Conservation (phyloP, 2,888 invertebrate species). For the Lysandra coridon region DNA sequence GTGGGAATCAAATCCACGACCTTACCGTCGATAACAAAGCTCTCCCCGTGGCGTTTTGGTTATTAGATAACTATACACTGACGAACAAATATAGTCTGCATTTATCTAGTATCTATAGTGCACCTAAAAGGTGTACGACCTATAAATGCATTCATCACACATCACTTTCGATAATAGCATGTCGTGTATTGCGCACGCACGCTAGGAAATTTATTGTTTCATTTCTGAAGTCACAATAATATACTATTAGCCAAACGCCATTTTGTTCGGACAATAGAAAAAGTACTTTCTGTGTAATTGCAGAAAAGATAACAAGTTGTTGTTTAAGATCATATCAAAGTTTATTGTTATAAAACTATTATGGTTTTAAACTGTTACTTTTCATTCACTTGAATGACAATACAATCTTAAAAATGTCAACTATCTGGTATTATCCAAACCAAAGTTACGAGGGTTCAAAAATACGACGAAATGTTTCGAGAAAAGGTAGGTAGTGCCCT, state of each 20-base stretch:
- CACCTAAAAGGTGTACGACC: conserved; percentile 36
- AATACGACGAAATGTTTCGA: too few relatives aligned
- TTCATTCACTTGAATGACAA: background rate
- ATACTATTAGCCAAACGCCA: background rate
- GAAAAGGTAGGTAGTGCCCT: too few relatives aligned
- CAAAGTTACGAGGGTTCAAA: too few relatives aligned
- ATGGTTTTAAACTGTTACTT: background rate
- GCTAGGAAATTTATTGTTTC: conserved; percentile 10
- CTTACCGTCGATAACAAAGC: too few relatives aligned
- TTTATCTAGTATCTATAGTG: background rate
- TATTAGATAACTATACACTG: too few relatives aligned
- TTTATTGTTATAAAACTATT: background rate
- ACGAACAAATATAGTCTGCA: background rate
- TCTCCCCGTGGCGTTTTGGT: too few relatives aligned
- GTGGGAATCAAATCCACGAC: too few relatives aligned
- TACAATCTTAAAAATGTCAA: too few relatives aligned
- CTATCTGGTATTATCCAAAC: too few relatives aligned
- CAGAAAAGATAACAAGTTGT: background rate
- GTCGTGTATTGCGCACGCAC: conserved; percentile 27
- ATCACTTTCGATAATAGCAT: conserved; percentile 45
- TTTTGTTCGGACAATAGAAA: background rate
- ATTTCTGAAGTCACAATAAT: background rate
- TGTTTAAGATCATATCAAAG: conserved; percentile 19
- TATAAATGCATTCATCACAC: conserved; percentile 34
- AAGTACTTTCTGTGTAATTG: conserved; percentile 15